Evolutionary conservation across 2,888 invertebrate genomes (phyloP).

Genomic region (Teleogryllus oceanicus): DNA sequence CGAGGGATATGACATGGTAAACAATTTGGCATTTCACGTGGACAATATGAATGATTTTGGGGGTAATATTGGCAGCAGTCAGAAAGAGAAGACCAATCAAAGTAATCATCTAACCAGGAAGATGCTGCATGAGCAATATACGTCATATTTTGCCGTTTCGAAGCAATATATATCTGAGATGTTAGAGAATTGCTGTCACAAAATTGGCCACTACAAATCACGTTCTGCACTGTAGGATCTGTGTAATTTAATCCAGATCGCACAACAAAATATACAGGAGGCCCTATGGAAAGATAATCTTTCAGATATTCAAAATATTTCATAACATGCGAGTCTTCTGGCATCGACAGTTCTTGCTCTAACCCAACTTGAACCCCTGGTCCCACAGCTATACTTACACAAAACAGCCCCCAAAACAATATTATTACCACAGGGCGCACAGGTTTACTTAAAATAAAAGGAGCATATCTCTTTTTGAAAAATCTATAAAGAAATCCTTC

Average conservation of each 20-base stretch:
- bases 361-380: conserved; percentile 89
- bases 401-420: conserved; percentile 86
- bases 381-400: conserved; percentile 81
- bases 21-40: conserved; percentile 45
- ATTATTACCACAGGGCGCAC: conserved; percentile 73
- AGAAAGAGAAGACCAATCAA: conserved; percentile 73
- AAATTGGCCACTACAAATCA: conserved; percentile 73
- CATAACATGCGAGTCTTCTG: conserved; percentile 91
- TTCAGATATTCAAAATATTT: conserved; percentile 76
- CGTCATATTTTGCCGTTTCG: conserved; percentile 51
- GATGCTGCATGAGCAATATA: conserved; percentile 83
- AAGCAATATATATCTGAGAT: conserved; percentile 60
- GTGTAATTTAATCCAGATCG: conserved; percentile 68
- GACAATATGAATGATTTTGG: conserved; percentile 61
- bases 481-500: conserved; percentile 79
- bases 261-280: conserved; percentile 90
- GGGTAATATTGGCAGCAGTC: conserved; percentile 58
- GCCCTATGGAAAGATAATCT: conserved; percentile 82
- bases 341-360: conserved; percentile 95
- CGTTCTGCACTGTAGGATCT: conserved; percentile 66
- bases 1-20: conserved; percentile 53
- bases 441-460: conserved; percentile 72
- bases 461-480: conserved; percentile 83
- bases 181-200: conserved; percentile 73
- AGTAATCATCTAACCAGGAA: conserved; percentile 95